Evolutionary conservation across 2,888 invertebrate genomes (phyloP).

Genomic region (Drosophila basisetae): DNA sequence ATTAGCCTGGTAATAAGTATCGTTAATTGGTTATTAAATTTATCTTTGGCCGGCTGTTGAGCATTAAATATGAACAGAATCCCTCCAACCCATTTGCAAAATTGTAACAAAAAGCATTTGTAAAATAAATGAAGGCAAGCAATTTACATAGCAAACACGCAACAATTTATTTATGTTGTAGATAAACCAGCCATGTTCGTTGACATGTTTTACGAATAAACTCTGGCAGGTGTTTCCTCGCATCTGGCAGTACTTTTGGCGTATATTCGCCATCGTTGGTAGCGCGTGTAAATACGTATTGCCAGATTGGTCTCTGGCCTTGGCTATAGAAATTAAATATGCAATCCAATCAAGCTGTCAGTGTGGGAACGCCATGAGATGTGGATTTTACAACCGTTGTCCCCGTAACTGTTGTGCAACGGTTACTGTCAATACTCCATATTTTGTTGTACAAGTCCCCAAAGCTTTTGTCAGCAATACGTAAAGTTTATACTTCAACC

Average conservation of each 20-base stretch:
- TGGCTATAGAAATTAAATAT: not conserved
- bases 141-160: not conserved
- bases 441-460: not conserved
- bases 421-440: not conserved
- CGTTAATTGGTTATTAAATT: slow-evolving; percentile 40
- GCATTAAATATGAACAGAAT: slow-evolving; percentile 18
- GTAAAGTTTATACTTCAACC: not conserved
- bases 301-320: not conserved
- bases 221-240: not conserved
- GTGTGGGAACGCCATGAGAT: not conserved
- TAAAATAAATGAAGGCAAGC: not conserved
- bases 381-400: not conserved
- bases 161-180: not conserved
- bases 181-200: not conserved
- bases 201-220: not conserved
- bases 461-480: not conserved
- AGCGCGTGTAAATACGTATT: not conserved
- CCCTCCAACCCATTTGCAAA: not conserved
- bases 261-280: not conserved
- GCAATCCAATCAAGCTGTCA: not conserved
- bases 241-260: not conserved
- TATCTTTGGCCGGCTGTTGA: slow-evolving; percentile 23
- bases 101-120: not conserved
- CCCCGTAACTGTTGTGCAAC: not conserved
- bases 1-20: slow-evolving; percentile 10